These are phyloP conservation scores for Hololepta plana DNA, from an alignment of 2,888 invertebrate genomes.

Conservation along the genomic window DNA sequence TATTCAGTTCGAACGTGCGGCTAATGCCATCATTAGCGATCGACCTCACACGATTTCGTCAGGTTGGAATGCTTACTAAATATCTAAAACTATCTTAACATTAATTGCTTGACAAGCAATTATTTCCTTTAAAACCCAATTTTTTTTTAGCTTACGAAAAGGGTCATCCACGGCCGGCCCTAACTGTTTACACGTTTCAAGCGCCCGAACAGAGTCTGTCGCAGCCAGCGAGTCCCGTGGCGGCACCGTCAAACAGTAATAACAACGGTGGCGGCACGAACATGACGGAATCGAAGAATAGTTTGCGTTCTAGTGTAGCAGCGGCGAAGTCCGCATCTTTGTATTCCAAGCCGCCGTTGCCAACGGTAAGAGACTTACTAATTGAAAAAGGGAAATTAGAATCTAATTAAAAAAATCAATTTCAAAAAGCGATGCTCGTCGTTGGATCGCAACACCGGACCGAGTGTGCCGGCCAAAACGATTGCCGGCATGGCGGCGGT, in stretches of 20 bases:
- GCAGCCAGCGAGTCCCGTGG: slow-evolving; percentile 31
- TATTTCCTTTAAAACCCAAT: slow-evolving; percentile 1
- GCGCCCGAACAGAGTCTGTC: slow-evolving; percentile 46
- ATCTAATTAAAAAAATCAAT: too few relatives aligned
- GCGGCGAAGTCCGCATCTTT: too few relatives aligned
- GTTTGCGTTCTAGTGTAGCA: too few relatives aligned
- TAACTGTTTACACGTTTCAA: slow-evolving; percentile 78
- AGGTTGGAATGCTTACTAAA: too few relatives aligned
- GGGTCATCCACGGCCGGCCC: slow-evolving; percentile 64
- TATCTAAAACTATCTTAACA: too few relatives aligned
- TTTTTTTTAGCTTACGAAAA: slow-evolving; percentile 57
- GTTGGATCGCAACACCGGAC: slow-evolving; percentile 50
- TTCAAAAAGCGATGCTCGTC: slow-evolving; percentile 82
- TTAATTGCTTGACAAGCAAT: too few relatives aligned
- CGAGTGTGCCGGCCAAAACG: slow-evolving; percentile 37
- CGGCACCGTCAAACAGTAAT: slow-evolving; percentile 11
- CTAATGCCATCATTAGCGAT: slow-evolving; percentile 56
- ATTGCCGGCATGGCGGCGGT: slow-evolving; percentile 25
- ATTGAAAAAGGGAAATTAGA: too few relatives aligned
- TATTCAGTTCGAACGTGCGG: slow-evolving; percentile 54
- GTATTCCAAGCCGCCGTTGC: slow-evolving; percentile 42
- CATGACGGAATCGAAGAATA: too few relatives aligned
- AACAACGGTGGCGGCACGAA: slow-evolving; percentile 11
- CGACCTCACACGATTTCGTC: slow-evolving; percentile 89
- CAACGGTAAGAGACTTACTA: too few relatives aligned